phyloP scores from a whole-genome alignment of 2,113 vertebrate species.

The Etia nguti region DNA sequence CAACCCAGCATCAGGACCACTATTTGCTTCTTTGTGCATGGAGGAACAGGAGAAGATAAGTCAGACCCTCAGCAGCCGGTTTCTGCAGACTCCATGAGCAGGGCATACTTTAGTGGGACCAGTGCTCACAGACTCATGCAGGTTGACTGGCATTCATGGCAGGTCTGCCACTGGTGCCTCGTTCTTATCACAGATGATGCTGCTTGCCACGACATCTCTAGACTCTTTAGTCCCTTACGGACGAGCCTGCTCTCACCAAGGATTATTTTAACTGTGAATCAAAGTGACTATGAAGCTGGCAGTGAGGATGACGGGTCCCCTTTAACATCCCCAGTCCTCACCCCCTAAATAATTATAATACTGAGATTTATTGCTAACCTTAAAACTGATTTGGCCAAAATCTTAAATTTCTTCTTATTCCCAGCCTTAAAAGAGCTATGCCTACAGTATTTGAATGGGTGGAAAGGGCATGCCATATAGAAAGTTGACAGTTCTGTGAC shows the following conservation, averaged over 20 bases:
- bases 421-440: neutral
- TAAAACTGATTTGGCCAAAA: neutral
- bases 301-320: neutral
- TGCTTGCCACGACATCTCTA: too few relatives aligned
- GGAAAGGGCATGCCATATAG: accelerated
- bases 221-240: too few relatives aligned
- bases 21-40: neutral
- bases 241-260: too few relatives aligned
- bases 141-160: neutral
- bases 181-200: too few relatives aligned
- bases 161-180: too few relatives aligned
- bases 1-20: too few relatives aligned
- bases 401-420: neutral
- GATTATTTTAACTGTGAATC: neutral
- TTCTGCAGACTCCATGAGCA: too few relatives aligned
- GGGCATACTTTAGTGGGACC: neutral
- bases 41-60: neutral
- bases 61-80: too few relatives aligned
- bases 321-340: neutral
- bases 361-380: neutral
- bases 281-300: neutral
- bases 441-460: neutral
- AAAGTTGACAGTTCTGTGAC: neutral
- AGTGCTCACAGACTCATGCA: neutral
- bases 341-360: neutral